Evolutionary conservation across 1,140 invertebrate species (phyloP).

Genomic region (Diuraphis noxia): DNA sequence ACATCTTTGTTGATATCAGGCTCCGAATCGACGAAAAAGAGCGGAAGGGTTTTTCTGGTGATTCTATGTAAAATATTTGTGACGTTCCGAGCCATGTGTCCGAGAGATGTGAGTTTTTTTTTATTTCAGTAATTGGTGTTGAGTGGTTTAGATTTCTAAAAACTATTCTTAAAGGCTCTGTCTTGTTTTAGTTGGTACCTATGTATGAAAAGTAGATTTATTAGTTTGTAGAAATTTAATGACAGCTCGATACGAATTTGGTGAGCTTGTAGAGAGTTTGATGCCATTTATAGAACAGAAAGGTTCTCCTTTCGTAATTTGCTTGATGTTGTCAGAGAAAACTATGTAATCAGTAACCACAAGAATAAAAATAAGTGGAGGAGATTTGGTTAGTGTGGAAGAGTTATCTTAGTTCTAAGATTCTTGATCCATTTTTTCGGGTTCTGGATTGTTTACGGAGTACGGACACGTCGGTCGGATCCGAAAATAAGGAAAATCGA

Average conservation of each 20-base stretch:
- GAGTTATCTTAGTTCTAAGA: background rate
- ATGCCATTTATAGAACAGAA: slow-evolving; percentile 2
- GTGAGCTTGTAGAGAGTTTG: background rate
- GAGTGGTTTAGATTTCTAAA: too few species aligned
- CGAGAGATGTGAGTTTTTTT: too few species aligned
- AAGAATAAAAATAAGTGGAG: background rate
- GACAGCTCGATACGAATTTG: background rate
- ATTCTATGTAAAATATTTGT: too few species aligned
- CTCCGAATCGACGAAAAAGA: too few species aligned
- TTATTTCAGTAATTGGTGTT: too few species aligned
- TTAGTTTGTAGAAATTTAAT: background rate
- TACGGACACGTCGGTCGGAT: background rate
- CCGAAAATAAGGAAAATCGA: background rate
- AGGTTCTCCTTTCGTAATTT: background rate
- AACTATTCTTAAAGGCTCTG: too few species aligned
- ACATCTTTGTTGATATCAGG: too few species aligned
- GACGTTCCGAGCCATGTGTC: too few species aligned
- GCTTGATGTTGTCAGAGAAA: background rate
- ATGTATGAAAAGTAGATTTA: background rate
- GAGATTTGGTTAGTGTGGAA: background rate
- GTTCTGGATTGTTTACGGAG: background rate
- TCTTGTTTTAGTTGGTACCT: background rate
- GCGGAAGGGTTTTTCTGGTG: too few species aligned
- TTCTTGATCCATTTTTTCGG: background rate
- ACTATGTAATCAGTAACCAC: background rate